Conservation (phyloP, 2,113 vertebrate genomes). For the Manacus vitellinus region DNA sequence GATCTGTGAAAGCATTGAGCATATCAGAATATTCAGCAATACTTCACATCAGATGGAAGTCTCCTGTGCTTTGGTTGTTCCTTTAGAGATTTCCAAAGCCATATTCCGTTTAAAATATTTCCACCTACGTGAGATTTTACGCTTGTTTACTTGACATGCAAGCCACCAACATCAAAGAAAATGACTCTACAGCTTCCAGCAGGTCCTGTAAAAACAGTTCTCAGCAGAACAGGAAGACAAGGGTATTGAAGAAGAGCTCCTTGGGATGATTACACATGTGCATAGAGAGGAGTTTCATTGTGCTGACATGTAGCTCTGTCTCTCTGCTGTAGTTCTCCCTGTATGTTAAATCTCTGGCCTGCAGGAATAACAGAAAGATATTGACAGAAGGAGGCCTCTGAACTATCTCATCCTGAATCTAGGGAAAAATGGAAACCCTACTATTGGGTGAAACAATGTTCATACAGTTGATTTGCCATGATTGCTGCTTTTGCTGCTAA, state of each 20-base stretch:
- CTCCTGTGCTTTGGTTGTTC: background rate
- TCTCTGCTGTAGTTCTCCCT: background rate
- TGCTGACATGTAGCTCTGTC: background rate
- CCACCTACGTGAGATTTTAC: background rate
- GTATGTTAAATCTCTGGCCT: background rate
- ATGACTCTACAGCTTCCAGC: background rate
- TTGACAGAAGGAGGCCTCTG: background rate
- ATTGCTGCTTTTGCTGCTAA: background rate
- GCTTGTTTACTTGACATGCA: background rate
- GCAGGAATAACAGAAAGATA: background rate
- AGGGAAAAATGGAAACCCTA: background rate
- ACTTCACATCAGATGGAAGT: background rate
- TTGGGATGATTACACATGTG: rapidly evolving
- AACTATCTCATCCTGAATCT: background rate
- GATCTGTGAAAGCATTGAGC: background rate
- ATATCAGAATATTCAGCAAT: background rate
- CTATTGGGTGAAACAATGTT: background rate
- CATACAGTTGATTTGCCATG: background rate
- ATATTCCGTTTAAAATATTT: background rate
- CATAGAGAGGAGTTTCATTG: background rate
- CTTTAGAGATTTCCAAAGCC: background rate
- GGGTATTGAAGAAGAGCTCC: background rate
- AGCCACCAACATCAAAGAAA: background rate
- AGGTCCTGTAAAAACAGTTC: background rate
- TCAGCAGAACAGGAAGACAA: background rate